Evolutionary conservation across 2,888 invertebrate species (phyloP).

Genomic region (Agrenia bidenticulata): DNA sequence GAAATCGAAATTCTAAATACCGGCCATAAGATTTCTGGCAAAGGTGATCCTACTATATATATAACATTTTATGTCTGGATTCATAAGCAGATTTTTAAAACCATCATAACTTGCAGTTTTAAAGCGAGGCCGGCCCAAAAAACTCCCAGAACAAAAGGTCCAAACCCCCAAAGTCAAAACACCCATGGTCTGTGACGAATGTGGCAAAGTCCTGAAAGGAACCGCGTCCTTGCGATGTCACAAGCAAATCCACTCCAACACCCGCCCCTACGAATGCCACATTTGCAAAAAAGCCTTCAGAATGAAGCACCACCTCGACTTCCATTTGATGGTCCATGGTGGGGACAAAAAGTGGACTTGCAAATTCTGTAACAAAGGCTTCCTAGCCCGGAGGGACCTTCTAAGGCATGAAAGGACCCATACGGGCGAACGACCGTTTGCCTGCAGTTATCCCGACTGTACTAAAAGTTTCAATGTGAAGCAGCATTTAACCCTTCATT

Average conservation of each 20-base stretch:
- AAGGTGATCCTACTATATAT: too few relatives aligned
- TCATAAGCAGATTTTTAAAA: too few relatives aligned
- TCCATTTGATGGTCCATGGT: constrained; percentile 35
- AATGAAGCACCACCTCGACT: constrained; percentile 42
- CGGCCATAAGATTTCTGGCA: too few relatives aligned
- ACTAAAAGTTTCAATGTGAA: constrained; percentile 55
- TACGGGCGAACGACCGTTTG: constrained; percentile 55
- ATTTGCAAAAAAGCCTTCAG: constrained; percentile 40
- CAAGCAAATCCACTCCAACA: constrained; percentile 38
- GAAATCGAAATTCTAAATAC: too few relatives aligned
- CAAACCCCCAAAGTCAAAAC: constrained; percentile 34
- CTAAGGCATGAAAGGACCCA: constrained; percentile 55
- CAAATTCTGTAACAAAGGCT: constrained; percentile 41
- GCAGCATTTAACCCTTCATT: constrained; percentile 55
- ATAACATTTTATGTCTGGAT: too few relatives aligned
- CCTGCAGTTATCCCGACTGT: constrained; percentile 49
- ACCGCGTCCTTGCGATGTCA: constrained; percentile 41
- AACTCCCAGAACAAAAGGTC: constrained; percentile 40
- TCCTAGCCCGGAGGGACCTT: constrained; percentile 32
- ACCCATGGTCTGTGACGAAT: too few relatives aligned
- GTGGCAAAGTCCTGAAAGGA: constrained; percentile 33
- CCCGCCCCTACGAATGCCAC: constrained; percentile 39
- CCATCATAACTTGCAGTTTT: constrained; percentile 26
- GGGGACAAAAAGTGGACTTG: constrained; percentile 26
- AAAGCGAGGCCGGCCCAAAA: constrained; percentile 45